Base-by-base conservation (phyloP, 1,140 invertebrate genomes). In the Heliconius nattereri region DNA sequence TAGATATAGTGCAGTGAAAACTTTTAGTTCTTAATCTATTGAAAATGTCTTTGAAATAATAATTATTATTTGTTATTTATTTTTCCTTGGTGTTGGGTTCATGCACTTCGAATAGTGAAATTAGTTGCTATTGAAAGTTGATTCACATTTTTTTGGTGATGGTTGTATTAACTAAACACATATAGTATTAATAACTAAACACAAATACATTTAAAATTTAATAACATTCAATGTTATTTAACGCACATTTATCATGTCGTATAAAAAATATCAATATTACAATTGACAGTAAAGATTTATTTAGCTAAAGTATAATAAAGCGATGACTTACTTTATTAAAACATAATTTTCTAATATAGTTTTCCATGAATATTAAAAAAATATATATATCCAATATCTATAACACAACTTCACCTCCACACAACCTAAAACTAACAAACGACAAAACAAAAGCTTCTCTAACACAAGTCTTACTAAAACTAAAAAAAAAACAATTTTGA, bases 401-500 rank as follows among this genome's bases (percentile, higher is more conserved):
- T 23, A 23, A 66, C 11, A 11, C 8, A 66, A 29, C 13, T 60
- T 7, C n/a, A 23, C 3, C 20, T 23, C 54, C n/a, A 60, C 54
- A 60, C 54, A 60, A 60, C 11, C 60, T 45, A 29, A 29, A 66
- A 66, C 60, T 66, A 66, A 45, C 57, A 66, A 40, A 23, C 35
- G 6, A 26, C 26, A 2, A 49, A 23, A 54, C 5, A 35, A 60
- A 23, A 37, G 80, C 81, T 72, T 78, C 49, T 73, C 77, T 83
- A 83, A 83, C 82, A 32, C n/a, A 66, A 26, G 1, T 26, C 57
- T 60, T 66, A 66, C 23, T 66, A 26, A 66, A 26, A 71, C 3
- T 49, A 3, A 75, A 37, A 72, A 78, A 66, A 45, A 40, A 45
- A 45, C 3, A 13, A 45, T 5, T 45, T 45, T 45, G 40, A 45